A percentile compares a stretch with the other conserved stretches of the same genome.
Conservation (phyloP, 2,113 vertebrate genomes). For the Hassar affinis region DNA sequence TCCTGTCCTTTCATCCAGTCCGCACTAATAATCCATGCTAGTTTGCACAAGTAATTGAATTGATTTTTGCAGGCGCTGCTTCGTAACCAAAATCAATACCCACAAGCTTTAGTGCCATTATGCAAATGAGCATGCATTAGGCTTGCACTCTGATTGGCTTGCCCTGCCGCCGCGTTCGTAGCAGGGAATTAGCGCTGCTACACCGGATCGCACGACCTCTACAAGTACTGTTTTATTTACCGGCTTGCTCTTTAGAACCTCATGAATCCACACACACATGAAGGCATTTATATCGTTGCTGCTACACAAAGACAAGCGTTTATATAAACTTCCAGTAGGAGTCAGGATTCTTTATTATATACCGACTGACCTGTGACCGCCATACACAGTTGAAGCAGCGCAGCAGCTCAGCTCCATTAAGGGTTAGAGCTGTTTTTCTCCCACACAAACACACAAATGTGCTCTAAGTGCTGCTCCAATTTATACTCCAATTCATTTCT, state of each 20-base stretch:
- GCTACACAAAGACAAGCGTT: slow-evolving; percentile 3
- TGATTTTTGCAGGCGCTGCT: slow-evolving; percentile 60
- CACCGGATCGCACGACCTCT: not conserved
- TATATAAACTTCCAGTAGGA: slow-evolving; percentile 3
- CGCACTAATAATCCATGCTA: slow-evolving; percentile 58
- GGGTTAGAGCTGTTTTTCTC: not conserved
- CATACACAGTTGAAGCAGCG: not conserved
- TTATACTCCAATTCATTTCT: not conserved
- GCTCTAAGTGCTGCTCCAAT: not conserved
- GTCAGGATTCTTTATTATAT: slow-evolving; percentile 10
- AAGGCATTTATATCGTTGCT: not conserved
- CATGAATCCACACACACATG: not conserved
- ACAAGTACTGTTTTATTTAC: slow-evolving; percentile 5
- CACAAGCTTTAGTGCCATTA: slow-evolving; percentile 58
- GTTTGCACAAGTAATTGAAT: slow-evolving; percentile 66
- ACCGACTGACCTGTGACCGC: slow-evolving; percentile 12
- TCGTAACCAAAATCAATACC: slow-evolving; percentile 64
- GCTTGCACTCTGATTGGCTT: slow-evolving; percentile 48
- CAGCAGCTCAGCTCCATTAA: not conserved
- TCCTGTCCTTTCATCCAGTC: slow-evolving; percentile 50
- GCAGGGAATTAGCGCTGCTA: slow-evolving; percentile 22
- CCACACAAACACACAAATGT: slow-evolving; percentile 3
- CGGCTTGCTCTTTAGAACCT: not conserved
- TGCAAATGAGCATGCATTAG: slow-evolving; percentile 64
- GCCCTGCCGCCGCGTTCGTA: not conserved